Percentiles rank a stretch among this genome's conserved stretches.
Conservation (phyloP, 2,888 invertebrate genomes). For the Lepas anatifera region DNA sequence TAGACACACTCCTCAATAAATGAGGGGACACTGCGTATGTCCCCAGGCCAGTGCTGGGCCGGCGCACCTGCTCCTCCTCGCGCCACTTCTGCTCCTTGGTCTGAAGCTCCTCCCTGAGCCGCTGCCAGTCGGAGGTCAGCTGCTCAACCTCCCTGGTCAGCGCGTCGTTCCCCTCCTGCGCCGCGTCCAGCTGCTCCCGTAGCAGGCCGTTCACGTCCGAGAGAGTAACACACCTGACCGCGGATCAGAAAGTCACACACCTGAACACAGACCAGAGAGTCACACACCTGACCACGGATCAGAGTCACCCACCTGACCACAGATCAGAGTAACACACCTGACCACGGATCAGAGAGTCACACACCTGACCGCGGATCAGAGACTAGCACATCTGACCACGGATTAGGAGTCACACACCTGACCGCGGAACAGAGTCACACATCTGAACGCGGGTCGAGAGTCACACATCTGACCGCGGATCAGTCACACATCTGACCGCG, state of each 20-base stretch:
- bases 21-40: not conserved
- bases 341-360: slow-evolving; percentile 63
- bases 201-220: slow-evolving; percentile 66
- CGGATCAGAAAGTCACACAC: not conserved
- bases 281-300: too few species aligned
- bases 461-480: not conserved
- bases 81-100: slow-evolving; percentile 90
- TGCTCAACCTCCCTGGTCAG: slow-evolving; percentile 82
- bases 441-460: slow-evolving; percentile 59
- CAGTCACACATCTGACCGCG: not conserved
- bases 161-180: slow-evolving; percentile 80
- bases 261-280: not conserved
- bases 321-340: slow-evolving; percentile 68
- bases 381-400: too few species aligned
- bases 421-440: slow-evolving; percentile 56
- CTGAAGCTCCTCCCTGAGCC: slow-evolving; percentile 73
- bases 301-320: slow-evolving; percentile 61
- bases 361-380: not conserved
- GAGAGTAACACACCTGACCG: slow-evolving; percentile 62
- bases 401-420: not conserved
- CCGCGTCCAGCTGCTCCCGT: slow-evolving; percentile 82
- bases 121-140: slow-evolving; percentile 83
- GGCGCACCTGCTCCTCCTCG: slow-evolving; percentile 71
- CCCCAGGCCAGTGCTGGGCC: too few species aligned
- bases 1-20: too few species aligned